These are phyloP conservation scores for Protophormia terraenovae DNA, from an alignment of 2,888 invertebrate genomes.

Conservation along the genomic window DNA sequence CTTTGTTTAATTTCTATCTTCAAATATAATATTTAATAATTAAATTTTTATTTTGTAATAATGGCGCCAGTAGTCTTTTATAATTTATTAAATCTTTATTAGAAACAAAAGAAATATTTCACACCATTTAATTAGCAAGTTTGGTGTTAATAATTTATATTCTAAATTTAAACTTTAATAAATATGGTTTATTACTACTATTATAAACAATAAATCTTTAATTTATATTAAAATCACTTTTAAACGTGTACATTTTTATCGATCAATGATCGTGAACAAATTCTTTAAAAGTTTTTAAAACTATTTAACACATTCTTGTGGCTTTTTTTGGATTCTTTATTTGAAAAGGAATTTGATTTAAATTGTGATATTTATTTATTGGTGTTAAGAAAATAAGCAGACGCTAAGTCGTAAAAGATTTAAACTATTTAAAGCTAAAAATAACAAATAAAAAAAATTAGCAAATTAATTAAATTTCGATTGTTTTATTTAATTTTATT, in stretches of 20 bases:
- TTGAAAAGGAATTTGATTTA: neutral
- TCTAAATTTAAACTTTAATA: neutral
- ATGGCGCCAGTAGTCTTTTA: neutral
- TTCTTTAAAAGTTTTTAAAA: neutral
- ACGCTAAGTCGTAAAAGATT: neutral
- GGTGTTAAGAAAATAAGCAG: neutral
- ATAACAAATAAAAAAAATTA: neutral
- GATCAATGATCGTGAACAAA: too few relatives aligned
- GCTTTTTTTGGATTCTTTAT: neutral
- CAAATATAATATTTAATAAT: too few relatives aligned
- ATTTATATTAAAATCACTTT: neutral
- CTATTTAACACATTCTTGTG: conserved; percentile 22
- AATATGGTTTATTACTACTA: too few relatives aligned
- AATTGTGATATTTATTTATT: neutral
- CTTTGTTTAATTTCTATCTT: neutral
- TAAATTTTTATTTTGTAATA: neutral
- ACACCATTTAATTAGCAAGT: neutral
- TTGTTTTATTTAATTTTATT: neutral
- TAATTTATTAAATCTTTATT: neutral
- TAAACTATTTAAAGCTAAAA: neutral
- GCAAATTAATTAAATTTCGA: neutral
- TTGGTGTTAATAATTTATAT: neutral
- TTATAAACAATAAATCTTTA: neutral
- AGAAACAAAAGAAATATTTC: neutral
- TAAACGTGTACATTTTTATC: too few relatives aligned